Evolutionary conservation across 1,140 invertebrate species (phyloP), one percentile per base, ranked within the genome.

Genomic region (Brachionus sp.): DNA sequence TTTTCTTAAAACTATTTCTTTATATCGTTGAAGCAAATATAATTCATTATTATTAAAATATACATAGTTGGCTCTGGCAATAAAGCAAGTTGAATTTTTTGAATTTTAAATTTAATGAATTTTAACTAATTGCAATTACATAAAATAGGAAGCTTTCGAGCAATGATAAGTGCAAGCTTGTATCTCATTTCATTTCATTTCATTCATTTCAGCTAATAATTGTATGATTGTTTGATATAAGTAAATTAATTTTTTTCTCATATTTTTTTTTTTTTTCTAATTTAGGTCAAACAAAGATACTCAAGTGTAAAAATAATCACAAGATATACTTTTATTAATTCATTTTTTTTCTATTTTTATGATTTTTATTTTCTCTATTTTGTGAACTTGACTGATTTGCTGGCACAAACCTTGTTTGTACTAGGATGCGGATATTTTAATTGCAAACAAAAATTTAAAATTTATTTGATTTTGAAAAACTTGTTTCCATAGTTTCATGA

Each of bases 1-100:
- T 70, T 70, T 70, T 70, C 66, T 70, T 70, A 70, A 70, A 70
- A 70, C 66, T 70, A 70, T 70, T 70, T 70, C 66, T 70, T 70
- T 37, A 33, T 66, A 33, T 66, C 33, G 25, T 13, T 33, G 25
- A 33, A 33, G 23, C 64, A 33, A 33, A 33, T 35, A n/a, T 66
- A 66, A 66, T 66, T 33, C 64, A 66, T 66, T 66, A 66, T 66
- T 66, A 66, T 1, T 4, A 35, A 37, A 33, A 66, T 29, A 33
- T 7, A 35, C 25, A 16, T 12, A 33, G 23, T 57, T 19, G 19
- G 50, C n/a, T 19, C n/a, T 57, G 50, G 50, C 19, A 57, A 57
- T 57, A 57, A 57, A 57, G 39, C 7, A 3, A 13, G 39, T 6
- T 42, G 39, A 42, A 57, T 23, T 57, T 57, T 29, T 57, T 57